Evolutionary conservation across 2,888 invertebrate genomes (phyloP).

Genomic region (Drosophila maculinotata): DNA sequence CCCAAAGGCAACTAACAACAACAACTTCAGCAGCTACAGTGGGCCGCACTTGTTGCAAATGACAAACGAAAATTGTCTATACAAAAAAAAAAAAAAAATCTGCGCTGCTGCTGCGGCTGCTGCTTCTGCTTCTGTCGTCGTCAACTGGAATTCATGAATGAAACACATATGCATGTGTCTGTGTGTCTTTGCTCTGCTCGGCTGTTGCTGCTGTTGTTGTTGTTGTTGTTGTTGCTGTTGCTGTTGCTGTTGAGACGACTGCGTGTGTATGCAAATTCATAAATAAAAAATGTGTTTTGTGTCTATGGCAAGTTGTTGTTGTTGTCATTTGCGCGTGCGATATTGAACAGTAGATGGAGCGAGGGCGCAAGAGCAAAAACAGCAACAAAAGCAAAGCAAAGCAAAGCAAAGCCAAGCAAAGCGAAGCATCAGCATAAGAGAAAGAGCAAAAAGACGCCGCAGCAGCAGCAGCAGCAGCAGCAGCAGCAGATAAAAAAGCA

Average conservation of each 20-base stretch:
- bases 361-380: slow-evolving; percentile 23
- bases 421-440: slow-evolving; percentile 14
- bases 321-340: slow-evolving; percentile 73
- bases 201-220: slow-evolving; percentile 12
- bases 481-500: slow-evolving; percentile 44
- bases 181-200: slow-evolving; percentile 18
- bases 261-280: slow-evolving; percentile 80
- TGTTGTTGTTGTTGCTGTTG: slow-evolving; percentile 30
- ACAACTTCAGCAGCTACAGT: slow-evolving; percentile 31
- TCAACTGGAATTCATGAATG: slow-evolving; percentile 78
- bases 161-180: slow-evolving; percentile 70
- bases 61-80: slow-evolving; percentile 71
- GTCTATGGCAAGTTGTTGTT: slow-evolving; percentile 43
- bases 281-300: slow-evolving; percentile 69
- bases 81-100: slow-evolving; percentile 16
- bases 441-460: slow-evolving; percentile 31
- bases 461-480: slow-evolving; percentile 36
- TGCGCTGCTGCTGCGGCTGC: slow-evolving; percentile 28
- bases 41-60: slow-evolving; percentile 74
- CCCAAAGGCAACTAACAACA: slow-evolving; percentile 36
- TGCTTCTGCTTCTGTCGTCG: slow-evolving; percentile 38
- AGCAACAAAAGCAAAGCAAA: slow-evolving; percentile 29
- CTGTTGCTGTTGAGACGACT: slow-evolving; percentile 30
- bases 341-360: slow-evolving; percentile 34
- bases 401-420: slow-evolving; percentile 22